Evolutionary conservation across 30 jellyfish, hydroid and myxozoan genomes (phyloP), one percentile per base, ranked within the genome.

Genomic region (Hydractinia symbiolongicarpus): DNA sequence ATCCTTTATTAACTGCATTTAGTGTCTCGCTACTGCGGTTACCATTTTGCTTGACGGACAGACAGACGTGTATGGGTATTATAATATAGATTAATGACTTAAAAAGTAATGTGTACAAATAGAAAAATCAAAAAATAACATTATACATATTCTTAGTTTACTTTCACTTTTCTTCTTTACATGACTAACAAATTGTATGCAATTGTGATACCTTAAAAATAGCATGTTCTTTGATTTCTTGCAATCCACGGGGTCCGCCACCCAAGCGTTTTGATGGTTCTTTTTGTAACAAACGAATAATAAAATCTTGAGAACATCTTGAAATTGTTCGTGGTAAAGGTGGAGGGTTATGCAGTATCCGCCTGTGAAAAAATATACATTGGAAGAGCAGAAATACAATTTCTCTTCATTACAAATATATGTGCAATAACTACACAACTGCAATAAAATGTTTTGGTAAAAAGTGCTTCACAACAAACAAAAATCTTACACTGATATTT

Each of bases 261-360:
- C 98, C 98, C 40, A 91, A 80, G 49, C 98, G 66, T 54, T 79
- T 79, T 16, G 73, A 54, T 5, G 98, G 95, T 52, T 91, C 90
- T 77, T 91, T 91, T 54, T 91, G 94, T n/a, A 91, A 84, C 74
- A 91, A 77, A 11, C 88, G 61, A 75, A 73, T 54, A 49, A 91
- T 86, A 60, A 91, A 40, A 72, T 87, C 89, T 69, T 87, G 79
- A 49, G 95, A 92, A 53, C 61, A 73, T 7, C 84, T 50, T 10
- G 96, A 86, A 50, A 91, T 72, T 53, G 96, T 77, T 66, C 84
- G 13, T 11, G 98, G 98, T 91, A 91, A 75, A 52, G 98, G 98
- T 57, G 98, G 98, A 50, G 80, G 82, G 61, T 77, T 86, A 64
- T 83, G 73, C 57, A 86, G 71, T 11, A 91, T 91, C 44, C 98